Evolutionary conservation across 2,888 invertebrate genomes (phyloP), one percentile per base, ranked within the genome.

Genomic region (Caenorhabditis panamensis): DNA sequence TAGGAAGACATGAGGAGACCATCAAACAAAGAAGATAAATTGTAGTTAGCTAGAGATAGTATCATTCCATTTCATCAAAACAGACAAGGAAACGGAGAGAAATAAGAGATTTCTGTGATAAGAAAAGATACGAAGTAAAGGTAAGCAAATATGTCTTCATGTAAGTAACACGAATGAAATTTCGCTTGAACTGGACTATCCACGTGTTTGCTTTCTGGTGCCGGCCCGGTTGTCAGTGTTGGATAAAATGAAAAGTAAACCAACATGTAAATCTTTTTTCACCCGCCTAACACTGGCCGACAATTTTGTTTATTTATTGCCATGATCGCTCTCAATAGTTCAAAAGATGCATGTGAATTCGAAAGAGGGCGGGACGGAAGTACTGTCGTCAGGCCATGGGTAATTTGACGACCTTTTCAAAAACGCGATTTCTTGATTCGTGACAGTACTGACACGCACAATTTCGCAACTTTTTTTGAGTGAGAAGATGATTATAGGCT

Each of bases 401-500:
- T 41, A 37, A 64, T 51, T 73, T 73, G 59, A 59, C 64, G 73
- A 51, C 64, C 64, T 73, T 73, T 72, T 72, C 63, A 71, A 71
- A 61, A 71, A 71, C 54, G 59, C 37, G 47, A 61, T 47, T 61
- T 62, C 51, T 28, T 37, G 31, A 56, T 47, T 72, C 37, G 36
- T 72, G 73, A 73, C 73, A 73, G 63, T 56, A 20, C 22, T 31
- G 36, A 16, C 41, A 41, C 26, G 16, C 28, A 59, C 28, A 59
- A 18, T 58, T 64, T 58, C 41, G 53, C 47, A 58, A 61, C 59
- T 71, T 64, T 49, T 69, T 78, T 69, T 71, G 62, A 59, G 56
- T 78, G 78, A 78, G 28, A 56, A 66, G 78, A 78, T 78, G 64
- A 78, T 78, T 64, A 78, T 72, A 72, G 64, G 66, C 66, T 75